These are phyloP conservation scores for Meandrina meandrites DNA, from an alignment of 92 coral and sea anemone species.

Conservation along the genomic window DNA sequence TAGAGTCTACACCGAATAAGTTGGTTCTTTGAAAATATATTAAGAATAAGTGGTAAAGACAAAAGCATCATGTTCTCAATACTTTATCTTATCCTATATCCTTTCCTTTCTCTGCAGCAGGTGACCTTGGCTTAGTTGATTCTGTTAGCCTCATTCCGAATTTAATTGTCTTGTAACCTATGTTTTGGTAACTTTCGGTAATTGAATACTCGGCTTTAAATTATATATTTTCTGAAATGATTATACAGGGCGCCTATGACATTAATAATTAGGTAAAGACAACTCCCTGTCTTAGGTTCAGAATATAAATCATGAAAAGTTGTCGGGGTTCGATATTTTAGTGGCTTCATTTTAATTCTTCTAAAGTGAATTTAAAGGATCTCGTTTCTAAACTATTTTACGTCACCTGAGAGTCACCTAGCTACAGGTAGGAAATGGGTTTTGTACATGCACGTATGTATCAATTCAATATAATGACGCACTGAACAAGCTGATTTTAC, in stretches of 20 bases:
- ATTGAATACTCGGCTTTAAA: background rate
- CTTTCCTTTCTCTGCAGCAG: background rate
- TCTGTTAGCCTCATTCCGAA: background rate
- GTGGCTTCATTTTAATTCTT: background rate
- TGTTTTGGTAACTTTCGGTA: slow-evolving; percentile 5
- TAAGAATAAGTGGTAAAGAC: background rate
- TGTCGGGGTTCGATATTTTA: background rate
- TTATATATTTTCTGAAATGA: background rate
- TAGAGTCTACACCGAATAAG: background rate
- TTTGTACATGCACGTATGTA: no score
- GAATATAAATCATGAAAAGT: background rate
- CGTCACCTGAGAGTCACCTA: background rate
- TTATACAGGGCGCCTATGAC: background rate
- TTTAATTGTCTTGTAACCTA: background rate
- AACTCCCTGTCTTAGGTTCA: background rate
- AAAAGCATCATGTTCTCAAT: background rate
- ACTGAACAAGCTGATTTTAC: background rate
- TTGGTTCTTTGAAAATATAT: background rate
- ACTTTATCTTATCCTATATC: background rate
- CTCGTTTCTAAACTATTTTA: background rate
- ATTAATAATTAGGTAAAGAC: background rate
- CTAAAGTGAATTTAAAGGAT: background rate
- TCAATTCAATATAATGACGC: background rate
- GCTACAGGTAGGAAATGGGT: background rate
- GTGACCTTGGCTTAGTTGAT: background rate